Conservation (phyloP, 2,797 vertebrate genomes). For the Dermochelys coriacea region DNA sequence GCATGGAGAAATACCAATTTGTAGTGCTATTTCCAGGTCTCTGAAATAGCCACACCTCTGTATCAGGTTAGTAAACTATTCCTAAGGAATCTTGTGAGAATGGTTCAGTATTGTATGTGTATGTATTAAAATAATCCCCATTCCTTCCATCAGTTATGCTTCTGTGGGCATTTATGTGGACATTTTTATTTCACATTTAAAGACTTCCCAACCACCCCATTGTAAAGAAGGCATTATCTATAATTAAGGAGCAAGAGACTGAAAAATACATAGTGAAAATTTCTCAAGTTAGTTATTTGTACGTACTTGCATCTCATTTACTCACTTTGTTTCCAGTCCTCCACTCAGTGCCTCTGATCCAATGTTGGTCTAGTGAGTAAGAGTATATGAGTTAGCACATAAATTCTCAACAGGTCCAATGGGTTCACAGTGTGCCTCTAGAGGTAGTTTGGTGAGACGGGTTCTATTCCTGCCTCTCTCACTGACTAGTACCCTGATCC, state of each 20-base stretch:
- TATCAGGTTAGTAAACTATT: not conserved
- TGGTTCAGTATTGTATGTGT: not conserved
- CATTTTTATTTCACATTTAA: not conserved
- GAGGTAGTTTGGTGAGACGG: not conserved
- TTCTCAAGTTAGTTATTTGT: not conserved
- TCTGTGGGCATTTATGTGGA: not conserved
- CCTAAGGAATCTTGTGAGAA: not conserved
- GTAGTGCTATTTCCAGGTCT: not conserved
- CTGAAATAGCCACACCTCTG: not conserved
- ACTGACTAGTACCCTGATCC: not conserved
- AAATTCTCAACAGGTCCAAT: not conserved
- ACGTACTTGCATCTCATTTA: not conserved
- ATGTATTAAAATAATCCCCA: not conserved
- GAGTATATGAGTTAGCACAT: not conserved
- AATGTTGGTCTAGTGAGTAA: not conserved
- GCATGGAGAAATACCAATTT: not conserved
- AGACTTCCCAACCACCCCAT: not conserved
- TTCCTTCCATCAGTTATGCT: not conserved
- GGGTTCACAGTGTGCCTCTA: not conserved
- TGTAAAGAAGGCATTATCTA: not conserved
- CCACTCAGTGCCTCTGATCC: not conserved
- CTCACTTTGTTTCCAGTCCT: not conserved
- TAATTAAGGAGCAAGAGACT: not conserved
- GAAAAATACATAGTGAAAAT: not conserved
- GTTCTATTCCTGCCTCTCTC: not conserved